Conservation (phyloP, 1,140 invertebrate species). For the Sarcophaga peregrina region DNA sequence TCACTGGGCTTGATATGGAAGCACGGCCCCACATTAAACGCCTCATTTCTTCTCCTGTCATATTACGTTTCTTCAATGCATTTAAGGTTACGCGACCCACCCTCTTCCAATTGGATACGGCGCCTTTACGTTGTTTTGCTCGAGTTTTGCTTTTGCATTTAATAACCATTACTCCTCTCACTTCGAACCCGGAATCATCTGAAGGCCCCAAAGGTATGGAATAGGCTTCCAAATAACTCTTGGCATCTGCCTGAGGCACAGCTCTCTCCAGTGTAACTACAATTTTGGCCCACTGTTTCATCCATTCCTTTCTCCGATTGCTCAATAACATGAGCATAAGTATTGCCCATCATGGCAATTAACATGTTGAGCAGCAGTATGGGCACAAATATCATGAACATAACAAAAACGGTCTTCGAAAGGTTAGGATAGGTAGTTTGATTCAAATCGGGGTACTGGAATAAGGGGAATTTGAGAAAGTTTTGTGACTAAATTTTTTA, state of each 20-base stretch:
- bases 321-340: conserved; percentile 96
- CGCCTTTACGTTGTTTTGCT: conserved; percentile 96
- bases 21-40: conserved; percentile 89
- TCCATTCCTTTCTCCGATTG: conserved; percentile 99
- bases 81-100: conserved; percentile 89
- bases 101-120: conserved; percentile 95
- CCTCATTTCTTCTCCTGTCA: conserved; percentile 87
- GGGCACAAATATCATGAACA: conserved; percentile 98
- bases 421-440: conserved; percentile 90
- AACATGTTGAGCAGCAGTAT: conserved; percentile 97
- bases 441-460: conserved; percentile 91
- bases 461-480: conserved; percentile 40
- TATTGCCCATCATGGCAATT: conserved; percentile 99
- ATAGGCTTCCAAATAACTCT: conserved; percentile 93
- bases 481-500: neutral
- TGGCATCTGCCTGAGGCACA: conserved; percentile 87
- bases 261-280: conserved; percentile 94
- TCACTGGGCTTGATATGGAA: conserved; percentile 86
- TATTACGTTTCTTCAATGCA: conserved; percentile 82
- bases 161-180: conserved; percentile 96
- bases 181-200: conserved; percentile 83
- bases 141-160: conserved; percentile 96
- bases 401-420: conserved; percentile 92
- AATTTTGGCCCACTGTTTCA: conserved; percentile 99
- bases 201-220: conserved; percentile 90